phyloP scores from a whole-genome alignment of 1,140 invertebrate genomes.

The Philotrypesis tridentata region DNA sequence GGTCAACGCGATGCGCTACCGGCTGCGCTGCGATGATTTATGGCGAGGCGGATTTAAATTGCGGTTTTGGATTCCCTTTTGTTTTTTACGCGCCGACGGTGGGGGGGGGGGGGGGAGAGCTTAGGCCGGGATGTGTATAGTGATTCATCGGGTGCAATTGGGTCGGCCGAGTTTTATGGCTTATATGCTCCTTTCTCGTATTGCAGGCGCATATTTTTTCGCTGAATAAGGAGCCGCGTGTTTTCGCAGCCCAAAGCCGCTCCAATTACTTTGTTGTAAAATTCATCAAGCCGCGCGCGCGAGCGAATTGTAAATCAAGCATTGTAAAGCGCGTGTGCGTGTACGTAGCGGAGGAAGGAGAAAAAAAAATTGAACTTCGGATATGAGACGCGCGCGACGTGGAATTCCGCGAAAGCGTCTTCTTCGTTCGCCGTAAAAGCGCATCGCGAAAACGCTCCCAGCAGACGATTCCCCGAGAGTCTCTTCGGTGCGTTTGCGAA shows the following conservation, averaged over 20 bases:
- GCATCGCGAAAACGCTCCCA: neutral
- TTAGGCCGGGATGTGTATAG: neutral
- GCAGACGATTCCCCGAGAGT: neutral
- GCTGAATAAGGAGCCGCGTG: too few species aligned
- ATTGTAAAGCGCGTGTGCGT: too few species aligned
- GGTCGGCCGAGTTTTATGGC: neutral
- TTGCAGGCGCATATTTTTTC: too few species aligned
- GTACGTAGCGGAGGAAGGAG: too few species aligned
- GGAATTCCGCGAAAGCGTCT: neutral
- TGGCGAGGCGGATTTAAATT: neutral
- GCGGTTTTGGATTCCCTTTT: neutral
- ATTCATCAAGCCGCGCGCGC: too few species aligned
- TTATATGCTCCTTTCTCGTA: neutral
- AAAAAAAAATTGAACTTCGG: too few species aligned
- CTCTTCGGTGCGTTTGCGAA: neutral
- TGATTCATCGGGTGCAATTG: neutral
- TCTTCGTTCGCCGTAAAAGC: neutral
- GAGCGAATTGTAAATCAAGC: too few species aligned
- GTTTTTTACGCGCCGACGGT: neutral
- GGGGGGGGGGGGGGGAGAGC: neutral
- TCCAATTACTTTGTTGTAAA: too few species aligned
- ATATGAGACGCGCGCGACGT: too few species aligned
- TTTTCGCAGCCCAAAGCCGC: neutral
- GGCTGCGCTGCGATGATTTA: neutral
- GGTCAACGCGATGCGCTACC: conserved; percentile 12